Evolutionary conservation across 2,888 invertebrate genomes (phyloP).

Genomic region (Tetragonisca angustula): DNA sequence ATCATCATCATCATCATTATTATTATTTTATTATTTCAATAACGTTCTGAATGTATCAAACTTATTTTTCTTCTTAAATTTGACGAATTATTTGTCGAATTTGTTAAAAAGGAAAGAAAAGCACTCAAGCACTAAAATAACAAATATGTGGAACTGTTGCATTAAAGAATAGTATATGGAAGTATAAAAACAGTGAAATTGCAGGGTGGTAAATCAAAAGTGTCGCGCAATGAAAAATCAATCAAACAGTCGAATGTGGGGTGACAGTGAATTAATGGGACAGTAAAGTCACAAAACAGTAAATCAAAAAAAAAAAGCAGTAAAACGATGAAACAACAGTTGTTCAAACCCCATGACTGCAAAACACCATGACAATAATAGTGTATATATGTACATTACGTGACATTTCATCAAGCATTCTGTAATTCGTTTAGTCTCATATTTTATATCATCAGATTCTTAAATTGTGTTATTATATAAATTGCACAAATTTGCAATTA

Average conservation of each 20-base stretch:
- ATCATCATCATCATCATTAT: too few species aligned
- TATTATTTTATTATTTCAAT: too few species aligned
- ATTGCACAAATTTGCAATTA: too few species aligned
- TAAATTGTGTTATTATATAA: too few species aligned
- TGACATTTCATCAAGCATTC: too few species aligned
- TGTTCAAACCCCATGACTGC: background rate
- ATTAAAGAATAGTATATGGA: background rate
- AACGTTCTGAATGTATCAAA: background rate
- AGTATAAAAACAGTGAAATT: background rate
- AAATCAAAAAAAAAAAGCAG: background rate
- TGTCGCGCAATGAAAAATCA: conserved; percentile 5
- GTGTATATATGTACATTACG: too few species aligned
- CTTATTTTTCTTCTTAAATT: background rate
- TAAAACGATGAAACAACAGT: background rate
- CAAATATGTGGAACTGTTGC: too few species aligned
- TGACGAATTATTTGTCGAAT: background rate
- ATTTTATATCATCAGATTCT: too few species aligned
- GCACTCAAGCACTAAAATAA: background rate
- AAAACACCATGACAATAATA: background rate
- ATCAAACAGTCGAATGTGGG: background rate
- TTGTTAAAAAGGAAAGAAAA: background rate
- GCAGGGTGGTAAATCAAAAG: background rate
- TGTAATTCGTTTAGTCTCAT: too few species aligned
- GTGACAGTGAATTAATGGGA: background rate
- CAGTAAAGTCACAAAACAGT: background rate